Evolutionary conservation across 64 coral and sea anemone species (phyloP).

Genomic region (Montipora capricornis): DNA sequence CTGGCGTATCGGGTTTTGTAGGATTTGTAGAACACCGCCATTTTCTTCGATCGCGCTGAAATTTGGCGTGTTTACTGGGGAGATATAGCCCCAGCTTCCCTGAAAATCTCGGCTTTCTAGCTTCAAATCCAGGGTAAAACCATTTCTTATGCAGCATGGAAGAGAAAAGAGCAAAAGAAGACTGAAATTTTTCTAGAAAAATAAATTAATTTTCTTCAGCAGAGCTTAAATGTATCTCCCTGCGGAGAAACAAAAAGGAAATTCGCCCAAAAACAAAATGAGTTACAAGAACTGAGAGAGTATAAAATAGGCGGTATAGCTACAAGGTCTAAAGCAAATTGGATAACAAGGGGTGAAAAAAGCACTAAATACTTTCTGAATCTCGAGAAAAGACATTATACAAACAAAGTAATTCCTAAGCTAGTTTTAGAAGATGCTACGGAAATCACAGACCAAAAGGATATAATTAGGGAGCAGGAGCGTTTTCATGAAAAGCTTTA

Average conservation of each 20-base stretch:
- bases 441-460: neutral
- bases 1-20: too few species aligned
- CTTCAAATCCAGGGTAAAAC: neutral
- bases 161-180: neutral
- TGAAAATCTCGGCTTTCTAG: neutral
- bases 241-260: too few species aligned
- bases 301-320: too few species aligned
- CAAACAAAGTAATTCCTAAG: neutral
- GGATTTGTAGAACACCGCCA: too few species aligned
- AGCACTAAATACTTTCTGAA: conserved; percentile 24
- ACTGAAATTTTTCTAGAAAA: neutral
- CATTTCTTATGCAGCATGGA: neutral
- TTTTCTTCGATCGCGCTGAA: too few species aligned
- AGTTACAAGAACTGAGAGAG: too few species aligned
- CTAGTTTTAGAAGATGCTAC: too few species aligned
- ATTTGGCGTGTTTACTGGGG: too few species aligned
- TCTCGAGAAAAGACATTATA: neutral
- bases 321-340: neutral
- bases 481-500: conserved; percentile 16
- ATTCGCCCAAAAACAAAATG: too few species aligned
- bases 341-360: neutral
- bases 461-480: neutral
- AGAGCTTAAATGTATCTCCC: too few species aligned
- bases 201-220: too few species aligned
- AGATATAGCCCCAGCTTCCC: too few species aligned